Evolutionary conservation across 2,113 vertebrate species (phyloP).

Genomic region (Corythoichthys haematopterus): DNA sequence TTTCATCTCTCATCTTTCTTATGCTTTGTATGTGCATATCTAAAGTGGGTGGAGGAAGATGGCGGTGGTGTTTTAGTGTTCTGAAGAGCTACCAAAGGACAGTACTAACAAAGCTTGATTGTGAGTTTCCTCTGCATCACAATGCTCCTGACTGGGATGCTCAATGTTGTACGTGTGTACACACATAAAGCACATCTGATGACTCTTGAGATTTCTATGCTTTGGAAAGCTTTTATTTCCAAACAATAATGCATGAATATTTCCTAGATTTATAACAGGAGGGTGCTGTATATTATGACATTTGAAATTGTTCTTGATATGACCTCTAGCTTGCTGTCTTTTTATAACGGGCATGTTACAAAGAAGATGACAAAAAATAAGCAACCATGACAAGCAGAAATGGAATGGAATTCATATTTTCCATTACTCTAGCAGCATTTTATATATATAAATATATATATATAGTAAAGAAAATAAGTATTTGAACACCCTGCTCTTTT

Average conservation of each 20-base stretch:
- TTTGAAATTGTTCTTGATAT: slow-evolving; percentile 30
- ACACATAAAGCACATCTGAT: slow-evolving; percentile 21
- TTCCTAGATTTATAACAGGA: slow-evolving; percentile 32
- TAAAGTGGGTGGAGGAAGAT: not conserved
- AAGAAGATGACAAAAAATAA: slow-evolving; percentile 16
- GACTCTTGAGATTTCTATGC: slow-evolving; percentile 56
- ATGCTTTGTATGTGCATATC: slow-evolving; percentile 13
- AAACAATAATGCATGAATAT: slow-evolving; percentile 40
- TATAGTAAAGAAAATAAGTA: no score
- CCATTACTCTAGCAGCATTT: slow-evolving; percentile 16
- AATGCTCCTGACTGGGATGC: slow-evolving; percentile 23
- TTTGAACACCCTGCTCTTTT: no score
- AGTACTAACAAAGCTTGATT: slow-evolving; percentile 36
- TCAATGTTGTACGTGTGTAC: slow-evolving; percentile 41
- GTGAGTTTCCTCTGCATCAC: slow-evolving; percentile 47
- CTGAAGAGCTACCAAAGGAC: slow-evolving; percentile 16
- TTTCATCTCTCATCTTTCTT: slow-evolving; percentile 22
- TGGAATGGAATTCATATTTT: slow-evolving; percentile 7
- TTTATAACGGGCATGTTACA: slow-evolving; percentile 20
- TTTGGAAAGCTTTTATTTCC: slow-evolving; percentile 49
- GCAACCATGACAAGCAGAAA: slow-evolving; percentile 11
- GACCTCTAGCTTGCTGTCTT: slow-evolving; percentile 24
- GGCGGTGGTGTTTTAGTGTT: not conserved
- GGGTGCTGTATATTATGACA: slow-evolving; percentile 32
- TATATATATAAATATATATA: not conserved